Conservation (phyloP, 2,888 invertebrate genomes). For the Piscicola geometra region DNA sequence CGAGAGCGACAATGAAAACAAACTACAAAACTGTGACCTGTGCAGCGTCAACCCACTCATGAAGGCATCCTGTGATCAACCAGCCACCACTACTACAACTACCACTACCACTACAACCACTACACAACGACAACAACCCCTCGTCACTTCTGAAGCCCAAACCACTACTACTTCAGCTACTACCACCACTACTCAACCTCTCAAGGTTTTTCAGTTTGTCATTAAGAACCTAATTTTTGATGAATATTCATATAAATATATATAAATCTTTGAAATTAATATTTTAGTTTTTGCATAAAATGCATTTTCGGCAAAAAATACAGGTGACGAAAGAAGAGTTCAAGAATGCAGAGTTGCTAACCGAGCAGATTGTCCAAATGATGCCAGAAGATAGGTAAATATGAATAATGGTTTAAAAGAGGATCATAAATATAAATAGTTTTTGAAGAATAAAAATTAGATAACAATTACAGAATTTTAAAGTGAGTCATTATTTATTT, state of each 20-base stretch:
- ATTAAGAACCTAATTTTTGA: too few species aligned
- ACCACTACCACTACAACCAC: background rate
- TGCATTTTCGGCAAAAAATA: too few species aligned
- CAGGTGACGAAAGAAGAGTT: background rate
- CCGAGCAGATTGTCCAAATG: background rate
- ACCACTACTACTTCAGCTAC: background rate
- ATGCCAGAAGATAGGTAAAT: constrained; percentile 9
- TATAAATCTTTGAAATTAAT: too few species aligned
- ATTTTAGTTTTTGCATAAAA: too few species aligned
- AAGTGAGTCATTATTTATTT: too few species aligned
- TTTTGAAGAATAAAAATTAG: too few species aligned
- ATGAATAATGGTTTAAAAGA: too few species aligned
- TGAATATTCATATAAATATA: too few species aligned
- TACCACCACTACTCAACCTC: background rate
- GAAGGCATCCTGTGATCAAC: background rate
- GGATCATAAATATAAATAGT: too few species aligned
- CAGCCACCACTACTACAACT: background rate
- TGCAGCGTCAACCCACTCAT: background rate
- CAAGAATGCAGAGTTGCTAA: constrained; percentile 3
- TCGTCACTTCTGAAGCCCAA: background rate
- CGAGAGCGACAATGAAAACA: background rate
- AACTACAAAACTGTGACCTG: background rate
- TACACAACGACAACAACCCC: background rate
- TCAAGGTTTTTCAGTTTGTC: too few species aligned
- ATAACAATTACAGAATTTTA: too few species aligned